Evolutionary conservation across 2,113 vertebrate species (phyloP).

Genomic region (Callionymus lyra): DNA sequence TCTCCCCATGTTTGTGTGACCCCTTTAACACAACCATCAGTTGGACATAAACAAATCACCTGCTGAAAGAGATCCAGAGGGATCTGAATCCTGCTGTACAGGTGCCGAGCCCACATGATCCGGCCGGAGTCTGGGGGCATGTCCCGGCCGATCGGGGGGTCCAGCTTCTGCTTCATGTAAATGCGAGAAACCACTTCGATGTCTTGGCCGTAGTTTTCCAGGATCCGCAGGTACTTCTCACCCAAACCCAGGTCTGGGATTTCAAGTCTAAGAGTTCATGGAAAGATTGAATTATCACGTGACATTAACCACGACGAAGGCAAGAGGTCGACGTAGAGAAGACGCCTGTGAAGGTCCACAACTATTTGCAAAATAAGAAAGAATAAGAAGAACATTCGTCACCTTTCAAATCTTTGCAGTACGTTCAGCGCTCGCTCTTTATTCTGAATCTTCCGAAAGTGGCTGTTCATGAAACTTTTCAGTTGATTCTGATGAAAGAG

Average conservation of each 20-base stretch:
- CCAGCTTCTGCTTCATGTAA: slow-evolving; percentile 62
- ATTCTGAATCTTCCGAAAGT: slow-evolving; percentile 74
- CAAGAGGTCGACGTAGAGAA: too few species aligned
- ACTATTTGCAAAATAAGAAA: too few species aligned
- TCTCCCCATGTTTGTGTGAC: slow-evolving; percentile 58
- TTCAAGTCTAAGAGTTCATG: slow-evolving; percentile 78
- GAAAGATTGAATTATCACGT: too few species aligned
- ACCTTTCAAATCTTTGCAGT: slow-evolving; percentile 90
- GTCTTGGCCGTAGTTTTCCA: slow-evolving; percentile 77
- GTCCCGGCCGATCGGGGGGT: slow-evolving; percentile 71
- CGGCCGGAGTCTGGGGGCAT: slow-evolving; percentile 74
- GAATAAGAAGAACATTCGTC: slow-evolving; percentile 18
- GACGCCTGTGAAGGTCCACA: too few species aligned
- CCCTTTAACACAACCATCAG: neutral
- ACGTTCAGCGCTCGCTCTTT: slow-evolving; percentile 77
- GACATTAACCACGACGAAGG: too few species aligned
- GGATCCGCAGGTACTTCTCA: slow-evolving; percentile 75
- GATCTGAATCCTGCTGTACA: slow-evolving; percentile 69
- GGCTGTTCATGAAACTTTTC: slow-evolving; percentile 78
- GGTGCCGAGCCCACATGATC: slow-evolving; percentile 75
- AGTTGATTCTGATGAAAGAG: slow-evolving; percentile 71
- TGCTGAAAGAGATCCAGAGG: slow-evolving; percentile 83
- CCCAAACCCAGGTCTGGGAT: slow-evolving; percentile 81
- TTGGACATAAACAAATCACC: slow-evolving; percentile 5
- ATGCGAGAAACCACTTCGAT: slow-evolving; percentile 70